Percentiles rank a stretch among this genome's conserved stretches.
phyloP scores from a whole-genome alignment of 2,888 invertebrate genomes.

The Panzeria rudis region DNA sequence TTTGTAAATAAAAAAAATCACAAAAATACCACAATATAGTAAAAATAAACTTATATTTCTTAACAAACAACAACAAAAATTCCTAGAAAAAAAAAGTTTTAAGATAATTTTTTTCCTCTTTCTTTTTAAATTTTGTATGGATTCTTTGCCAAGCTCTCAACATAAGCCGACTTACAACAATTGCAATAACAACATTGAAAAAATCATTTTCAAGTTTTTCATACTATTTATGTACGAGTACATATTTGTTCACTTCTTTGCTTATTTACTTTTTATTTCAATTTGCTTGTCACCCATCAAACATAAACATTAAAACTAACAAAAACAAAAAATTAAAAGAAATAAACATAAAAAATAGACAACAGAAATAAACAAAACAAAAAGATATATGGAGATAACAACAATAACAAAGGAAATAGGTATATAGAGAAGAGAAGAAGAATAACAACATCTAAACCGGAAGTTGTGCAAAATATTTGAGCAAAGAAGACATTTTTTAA shows the following conservation, averaged over 20 bases:
- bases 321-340: neutral
- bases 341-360: neutral
- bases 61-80: constrained; percentile 5
- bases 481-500: constrained; percentile 6
- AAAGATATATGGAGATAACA: neutral
- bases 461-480: constrained; percentile 39
- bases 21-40: neutral
- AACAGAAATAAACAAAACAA: neutral
- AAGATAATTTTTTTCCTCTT: neutral
- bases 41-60: neutral
- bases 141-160: constrained; percentile 34
- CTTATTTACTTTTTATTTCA: neutral
- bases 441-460: constrained; percentile 24
- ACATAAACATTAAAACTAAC: constrained; percentile 36
- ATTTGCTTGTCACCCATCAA: constrained; percentile 45
- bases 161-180: constrained; percentile 33
- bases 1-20: neutral
- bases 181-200: constrained; percentile 31
- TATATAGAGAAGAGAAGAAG: neutral
- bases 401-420: constrained; percentile 4
- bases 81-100: constrained; percentile 40
- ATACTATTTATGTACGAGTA: neutral
- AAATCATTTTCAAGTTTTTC: constrained; percentile 27
- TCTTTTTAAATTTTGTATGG: constrained; percentile 26
- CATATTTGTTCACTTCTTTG: constrained; percentile 8